Evolutionary conservation across 2,113 vertebrate genomes (phyloP).

Genomic region (Halcyon malimbica): DNA sequence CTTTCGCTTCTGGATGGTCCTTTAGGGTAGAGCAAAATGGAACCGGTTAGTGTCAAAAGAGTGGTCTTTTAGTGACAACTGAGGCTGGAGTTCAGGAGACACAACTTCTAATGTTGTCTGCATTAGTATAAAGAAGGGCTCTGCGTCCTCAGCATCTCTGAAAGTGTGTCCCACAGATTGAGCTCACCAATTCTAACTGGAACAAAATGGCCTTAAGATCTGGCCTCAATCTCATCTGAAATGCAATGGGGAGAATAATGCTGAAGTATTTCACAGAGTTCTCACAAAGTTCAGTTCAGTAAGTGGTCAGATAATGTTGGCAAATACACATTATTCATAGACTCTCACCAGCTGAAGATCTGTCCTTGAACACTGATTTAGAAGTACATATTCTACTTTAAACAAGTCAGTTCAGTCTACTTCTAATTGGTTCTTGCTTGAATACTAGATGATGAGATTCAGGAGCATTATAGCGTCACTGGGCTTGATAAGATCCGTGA

Average conservation of each 20-base stretch:
- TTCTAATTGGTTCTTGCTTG: not conserved
- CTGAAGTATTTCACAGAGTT: not conserved
- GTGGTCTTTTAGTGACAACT: not conserved
- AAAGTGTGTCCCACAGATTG: not conserved
- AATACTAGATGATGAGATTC: not conserved
- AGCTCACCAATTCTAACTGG: not conserved
- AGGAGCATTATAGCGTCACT: not conserved
- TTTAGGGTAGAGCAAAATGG: not conserved
- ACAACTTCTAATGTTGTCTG: not conserved
- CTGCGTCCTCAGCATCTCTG: not conserved
- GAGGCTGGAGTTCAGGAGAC: not conserved
- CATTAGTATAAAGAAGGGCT: not conserved
- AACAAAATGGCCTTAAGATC: not conserved
- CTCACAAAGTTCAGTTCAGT: not conserved
- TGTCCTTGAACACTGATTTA: not conserved
- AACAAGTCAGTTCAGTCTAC: not conserved
- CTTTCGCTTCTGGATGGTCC: not conserved
- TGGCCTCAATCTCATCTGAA: not conserved
- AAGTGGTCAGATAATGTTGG: not conserved
- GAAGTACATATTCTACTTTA: not conserved
- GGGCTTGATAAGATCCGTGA: not conserved
- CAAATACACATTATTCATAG: fast-evolving
- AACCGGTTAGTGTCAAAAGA: not conserved
- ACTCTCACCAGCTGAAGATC: not conserved
- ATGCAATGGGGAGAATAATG: not conserved